Evolutionary conservation across 2,888 invertebrate species (phyloP).

Genomic region (Alcis repandata): DNA sequence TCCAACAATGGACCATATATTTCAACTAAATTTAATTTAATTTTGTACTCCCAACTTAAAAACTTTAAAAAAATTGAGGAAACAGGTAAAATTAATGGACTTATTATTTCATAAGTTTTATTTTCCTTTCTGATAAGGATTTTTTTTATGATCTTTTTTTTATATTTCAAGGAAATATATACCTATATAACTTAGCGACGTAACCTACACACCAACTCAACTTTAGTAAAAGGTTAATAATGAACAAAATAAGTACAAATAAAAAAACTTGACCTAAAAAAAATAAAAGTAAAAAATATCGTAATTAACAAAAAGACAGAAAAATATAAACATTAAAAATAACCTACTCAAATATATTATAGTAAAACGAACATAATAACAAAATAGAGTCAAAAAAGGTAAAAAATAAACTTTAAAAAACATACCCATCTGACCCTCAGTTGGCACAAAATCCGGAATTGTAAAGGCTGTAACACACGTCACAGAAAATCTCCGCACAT

Average conservation of each 20-base stretch:
- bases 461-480: slow-evolving; percentile 61
- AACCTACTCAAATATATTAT: neutral
- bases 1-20: slow-evolving; percentile 40
- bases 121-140: neutral
- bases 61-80: no score
- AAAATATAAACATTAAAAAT: no score
- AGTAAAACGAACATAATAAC: neutral
- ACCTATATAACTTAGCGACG: no score
- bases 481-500: slow-evolving; percentile 64
- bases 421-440: slow-evolving; percentile 82
- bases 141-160: no score
- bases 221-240: no score
- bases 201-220: no score
- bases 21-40: slow-evolving; percentile 10
- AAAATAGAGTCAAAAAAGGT: neutral
- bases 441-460: slow-evolving; percentile 77
- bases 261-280: no score
- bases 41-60: neutral
- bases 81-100: neutral
- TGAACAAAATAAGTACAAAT: no score
- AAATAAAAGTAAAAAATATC: no score
- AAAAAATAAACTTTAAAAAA: slow-evolving; percentile 46
- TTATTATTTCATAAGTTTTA: neutral
- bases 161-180: no score
- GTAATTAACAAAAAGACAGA: no score